A percentile compares a stretch with the other conserved stretches of the same genome.
These are phyloP conservation scores for Epizoanthus scotinus DNA, from an alignment of 92 coral and sea anemone species.

Conservation along the genomic window DNA sequence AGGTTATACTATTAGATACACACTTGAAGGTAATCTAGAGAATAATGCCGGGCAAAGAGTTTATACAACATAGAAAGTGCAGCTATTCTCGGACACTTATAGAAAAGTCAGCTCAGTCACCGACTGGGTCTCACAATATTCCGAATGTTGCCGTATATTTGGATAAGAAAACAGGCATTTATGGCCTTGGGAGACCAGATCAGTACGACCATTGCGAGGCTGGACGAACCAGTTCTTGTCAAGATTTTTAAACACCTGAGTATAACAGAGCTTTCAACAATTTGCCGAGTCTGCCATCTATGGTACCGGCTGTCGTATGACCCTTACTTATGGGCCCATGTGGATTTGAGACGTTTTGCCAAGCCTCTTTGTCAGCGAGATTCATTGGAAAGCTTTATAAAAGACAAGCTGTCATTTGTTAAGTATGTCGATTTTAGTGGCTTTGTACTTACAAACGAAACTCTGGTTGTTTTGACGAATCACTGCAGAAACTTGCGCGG, in stretches of 20 bases:
- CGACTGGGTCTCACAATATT: too few species aligned
- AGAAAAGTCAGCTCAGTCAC: too few species aligned
- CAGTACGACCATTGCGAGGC: not conserved
- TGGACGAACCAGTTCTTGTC: conserved; percentile 58
- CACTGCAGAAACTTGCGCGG: conserved; percentile 57
- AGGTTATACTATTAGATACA: too few species aligned
- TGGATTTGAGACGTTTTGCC: conserved; percentile 59
- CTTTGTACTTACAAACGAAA: conserved; percentile 49
- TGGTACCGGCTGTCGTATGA: conserved; percentile 68
- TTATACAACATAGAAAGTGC: too few species aligned
- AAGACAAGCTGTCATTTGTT: conserved; percentile 42
- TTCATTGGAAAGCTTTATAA: conserved; percentile 34
- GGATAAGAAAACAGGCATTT: too few species aligned
- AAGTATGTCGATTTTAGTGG: conserved; percentile 65
- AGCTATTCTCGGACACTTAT: too few species aligned
- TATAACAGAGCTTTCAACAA: conserved; percentile 51
- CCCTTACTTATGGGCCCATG: conserved; percentile 59
- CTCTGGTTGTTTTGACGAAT: conserved; percentile 51
- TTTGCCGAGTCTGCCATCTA: conserved; percentile 60
- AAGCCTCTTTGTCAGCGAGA: conserved; percentile 41
- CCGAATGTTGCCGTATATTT: too few species aligned
- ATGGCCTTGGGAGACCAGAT: not conserved
- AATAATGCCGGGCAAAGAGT: too few species aligned
- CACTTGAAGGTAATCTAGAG: too few species aligned
- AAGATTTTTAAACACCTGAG: conserved; percentile 60